Evolutionary conservation across 1,140 invertebrate species (phyloP).

Genomic region (Drosophila seguyi): DNA sequence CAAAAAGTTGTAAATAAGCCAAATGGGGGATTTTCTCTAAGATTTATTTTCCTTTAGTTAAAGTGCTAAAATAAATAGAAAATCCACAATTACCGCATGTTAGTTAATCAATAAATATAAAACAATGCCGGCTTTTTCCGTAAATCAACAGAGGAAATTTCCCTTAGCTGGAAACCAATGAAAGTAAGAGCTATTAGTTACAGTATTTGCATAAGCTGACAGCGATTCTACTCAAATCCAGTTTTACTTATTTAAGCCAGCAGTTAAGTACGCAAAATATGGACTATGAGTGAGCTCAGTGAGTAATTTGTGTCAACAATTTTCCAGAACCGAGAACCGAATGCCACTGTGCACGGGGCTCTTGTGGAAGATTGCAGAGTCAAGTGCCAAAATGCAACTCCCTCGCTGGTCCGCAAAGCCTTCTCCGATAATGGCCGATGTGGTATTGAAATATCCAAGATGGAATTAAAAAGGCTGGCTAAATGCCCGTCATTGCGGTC

Average conservation of each 20-base stretch:
- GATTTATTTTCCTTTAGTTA: not conserved
- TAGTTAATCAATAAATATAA: constrained; percentile 5
- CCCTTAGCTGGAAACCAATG: not conserved
- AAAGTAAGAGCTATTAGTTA: not conserved
- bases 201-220: not conserved
- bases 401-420: not conserved
- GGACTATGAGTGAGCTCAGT: not conserved
- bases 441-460: constrained; percentile 30
- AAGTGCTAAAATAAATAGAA: not conserved
- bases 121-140: constrained; percentile 5
- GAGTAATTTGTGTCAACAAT: not conserved
- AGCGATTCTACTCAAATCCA: not conserved
- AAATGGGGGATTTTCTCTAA: not conserved
- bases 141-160: constrained; percentile 14
- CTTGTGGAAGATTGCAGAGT: constrained; percentile 19
- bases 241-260: not conserved
- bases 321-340: not conserved
- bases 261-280: not conserved
- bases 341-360: constrained; percentile 23
- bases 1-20: constrained; percentile 9
- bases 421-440: constrained; percentile 17
- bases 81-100: not conserved
- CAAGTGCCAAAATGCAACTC: constrained; percentile 36
- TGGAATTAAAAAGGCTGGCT: constrained; percentile 2
- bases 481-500: constrained; percentile 22